Evolutionary conservation across 2,797 vertebrate species (phyloP).

Genomic region (Acipenser oxyrinchus): DNA sequence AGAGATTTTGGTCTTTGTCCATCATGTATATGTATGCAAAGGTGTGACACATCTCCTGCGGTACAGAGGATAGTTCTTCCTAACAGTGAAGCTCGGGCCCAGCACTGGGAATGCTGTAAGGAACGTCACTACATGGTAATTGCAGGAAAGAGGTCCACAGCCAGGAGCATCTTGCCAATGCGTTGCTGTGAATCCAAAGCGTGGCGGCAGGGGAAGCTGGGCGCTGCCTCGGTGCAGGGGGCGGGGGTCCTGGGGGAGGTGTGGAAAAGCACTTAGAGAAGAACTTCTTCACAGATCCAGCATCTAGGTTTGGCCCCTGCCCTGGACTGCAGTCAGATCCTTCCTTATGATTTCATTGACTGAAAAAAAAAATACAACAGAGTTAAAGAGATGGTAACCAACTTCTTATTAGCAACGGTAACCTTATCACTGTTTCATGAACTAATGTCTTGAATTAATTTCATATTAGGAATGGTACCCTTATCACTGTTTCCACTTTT

Average conservation of each 20-base stretch:
- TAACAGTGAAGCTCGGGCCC: neutral
- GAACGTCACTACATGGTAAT: too few species aligned
- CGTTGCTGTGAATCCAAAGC: conserved; percentile 21
- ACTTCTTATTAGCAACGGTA: too few species aligned
- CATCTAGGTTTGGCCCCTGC: conserved; percentile 83
- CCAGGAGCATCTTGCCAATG: too few species aligned
- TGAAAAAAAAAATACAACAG: conserved; percentile 50
- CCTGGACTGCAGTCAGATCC: conserved; percentile 88
- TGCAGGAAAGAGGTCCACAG: too few species aligned
- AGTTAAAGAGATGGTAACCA: conserved; percentile 7
- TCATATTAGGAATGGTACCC: too few species aligned
- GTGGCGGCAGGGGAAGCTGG: neutral
- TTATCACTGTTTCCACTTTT: too few species aligned
- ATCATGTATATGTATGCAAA: too few species aligned
- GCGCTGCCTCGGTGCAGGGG: conserved; percentile 23
- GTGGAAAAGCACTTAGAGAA: conserved; percentile 39
- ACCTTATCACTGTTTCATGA: too few species aligned
- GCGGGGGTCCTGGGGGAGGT: conserved; percentile 39
- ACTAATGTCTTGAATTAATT: too few species aligned
- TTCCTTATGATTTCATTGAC: conserved; percentile 99
- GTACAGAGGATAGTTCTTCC: too few species aligned
- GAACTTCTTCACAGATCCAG: conserved; percentile 42
- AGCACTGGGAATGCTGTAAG: neutral
- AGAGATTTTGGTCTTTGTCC: too few species aligned
- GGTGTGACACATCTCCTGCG: too few species aligned